Base-by-base conservation (phyloP, 2,888 invertebrate genomes). In the Globia sparganii region DNA sequence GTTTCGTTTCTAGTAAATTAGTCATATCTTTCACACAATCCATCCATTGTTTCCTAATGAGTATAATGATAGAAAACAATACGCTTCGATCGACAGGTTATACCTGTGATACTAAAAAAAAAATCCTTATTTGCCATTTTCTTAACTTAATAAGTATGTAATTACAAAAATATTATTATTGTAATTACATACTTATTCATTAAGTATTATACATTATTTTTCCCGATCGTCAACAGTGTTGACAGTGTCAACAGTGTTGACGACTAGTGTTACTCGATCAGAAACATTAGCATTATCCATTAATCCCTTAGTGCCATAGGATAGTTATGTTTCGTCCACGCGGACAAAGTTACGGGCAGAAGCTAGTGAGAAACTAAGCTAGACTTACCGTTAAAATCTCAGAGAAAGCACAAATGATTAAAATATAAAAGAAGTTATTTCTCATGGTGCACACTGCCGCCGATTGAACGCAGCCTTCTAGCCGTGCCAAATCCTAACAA, bases 401-500 rank as follows among this genome's bases (percentile, higher is more conserved):
- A 67, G 53, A 68, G 40, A 78, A 61, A 68, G 49, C 62, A 85
- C 67, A 78, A 65, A 83, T 72, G 34, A 87, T 66, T 69, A 88
- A 79, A 78, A 87, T 75, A 73, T 69, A 61, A 62, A 80, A 73
- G 25, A 69, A 58, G 71, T 85, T 73, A 75, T 71, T 77, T 77
- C 80, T 77, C 89, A 88, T 87, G 31, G 68, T 80, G 78, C 69
- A 64, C 28, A 61, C 72, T 62, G 34, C 28, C 37, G 43, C 31
- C 65, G 77, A 72, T 66, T 69, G 74, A 69, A 37, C 53, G 40
- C 40, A 70, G 31, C 56, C 43, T 34, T 34, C 40, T 34, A 9
- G 75, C 80, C 87, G 75, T 85, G 68, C 11, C 11, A 74, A 87
- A 88, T 87, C 61, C 77, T 58, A 70, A 86, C 85, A 78, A 75